Base-by-base conservation (phyloP, 1,140 invertebrate species). In the Diploscapter pachys region DNA sequence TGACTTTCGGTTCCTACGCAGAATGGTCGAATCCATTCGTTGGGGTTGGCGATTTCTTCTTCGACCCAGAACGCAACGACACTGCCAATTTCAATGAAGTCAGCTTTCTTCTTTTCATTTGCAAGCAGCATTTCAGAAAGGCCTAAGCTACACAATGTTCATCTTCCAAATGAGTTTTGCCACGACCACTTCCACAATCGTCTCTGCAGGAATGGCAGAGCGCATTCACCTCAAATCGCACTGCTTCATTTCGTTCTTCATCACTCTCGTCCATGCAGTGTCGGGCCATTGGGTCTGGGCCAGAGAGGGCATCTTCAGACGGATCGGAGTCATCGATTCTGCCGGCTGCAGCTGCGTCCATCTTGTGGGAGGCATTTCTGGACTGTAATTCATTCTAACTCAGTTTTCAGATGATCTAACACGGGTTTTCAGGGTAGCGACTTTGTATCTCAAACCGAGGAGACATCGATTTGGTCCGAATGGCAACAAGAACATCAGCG, bases 161-260 rank as follows among this genome's bases (percentile, higher is more conserved):
- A 81, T 87, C 63, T 87, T 87, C 71, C 86, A 87, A 77, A 82
- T 87, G 71, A 82, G 80, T 73, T 86, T 87, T 77, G 86, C 87
- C 13, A 87, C 86, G 31, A 87, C 50, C 5, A 87, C 87, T 9
- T 88, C 87, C 6, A 88, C 87, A 6, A 88, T 89, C 77, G 86
- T 87, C 51, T 78, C 82, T 50, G 87, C 87, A 61, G 86, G 87
- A 69, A 88, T 88, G 88, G 87, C 87, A 5, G 87, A 88, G 81
- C 72, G 92, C 79, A 93, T 92, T 81, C 93, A 93, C 83, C 94
- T 94, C 82, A 92, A 92, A 82, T 92, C 93, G 0, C 95, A 95
- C 81, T 94, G 93, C 78, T 74, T 95, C 3, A 94, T 94, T 85
- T 95, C 93, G 4, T 91, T 93, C 63, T 82, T 94, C 1, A 96